Evolutionary conservation across 2,888 invertebrate genomes (phyloP).

Genomic region (Tetrapedia diversipes): DNA sequence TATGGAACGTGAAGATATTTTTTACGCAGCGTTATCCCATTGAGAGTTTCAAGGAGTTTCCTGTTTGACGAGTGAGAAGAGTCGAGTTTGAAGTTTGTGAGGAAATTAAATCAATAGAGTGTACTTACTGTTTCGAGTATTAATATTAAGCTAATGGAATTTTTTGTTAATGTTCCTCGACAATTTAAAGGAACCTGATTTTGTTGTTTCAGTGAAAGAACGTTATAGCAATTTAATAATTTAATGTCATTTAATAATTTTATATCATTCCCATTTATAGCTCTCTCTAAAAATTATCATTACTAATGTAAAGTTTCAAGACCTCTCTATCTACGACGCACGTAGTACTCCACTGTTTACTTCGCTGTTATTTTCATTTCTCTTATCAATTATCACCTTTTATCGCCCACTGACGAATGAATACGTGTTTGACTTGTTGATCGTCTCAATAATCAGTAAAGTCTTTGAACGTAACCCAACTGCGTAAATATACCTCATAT

Average conservation of each 20-base stretch:
- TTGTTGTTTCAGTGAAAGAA: too few relatives aligned
- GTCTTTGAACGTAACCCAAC: not conserved
- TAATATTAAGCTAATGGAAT: not conserved
- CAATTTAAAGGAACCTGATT: too few relatives aligned
- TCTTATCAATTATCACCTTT: constrained; percentile 28
- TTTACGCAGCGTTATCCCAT: not conserved
- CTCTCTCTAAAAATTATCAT: not conserved
- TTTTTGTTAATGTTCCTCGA: too few relatives aligned
- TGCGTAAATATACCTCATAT: too few relatives aligned
- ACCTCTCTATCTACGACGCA: not conserved
- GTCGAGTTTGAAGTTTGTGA: too few relatives aligned
- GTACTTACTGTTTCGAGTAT: too few relatives aligned
- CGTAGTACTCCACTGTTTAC: constrained; percentile 24
- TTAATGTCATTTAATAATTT: too few relatives aligned
- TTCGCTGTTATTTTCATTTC: constrained; percentile 1
- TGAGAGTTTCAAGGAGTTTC: not conserved
- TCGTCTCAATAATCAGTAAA: constrained; percentile 15
- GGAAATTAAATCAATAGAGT: not conserved
- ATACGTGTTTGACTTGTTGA: constrained; percentile 20
- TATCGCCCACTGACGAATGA: constrained; percentile 7
- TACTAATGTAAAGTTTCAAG: not conserved
- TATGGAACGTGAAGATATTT: not conserved
- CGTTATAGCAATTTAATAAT: too few relatives aligned
- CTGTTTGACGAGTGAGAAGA: not conserved
- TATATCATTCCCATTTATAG: too few relatives aligned